These are phyloP conservation scores for Tragulus kanchil DNA, from an alignment of 2,113 vertebrate genomes.

Conservation along the genomic window DNA sequence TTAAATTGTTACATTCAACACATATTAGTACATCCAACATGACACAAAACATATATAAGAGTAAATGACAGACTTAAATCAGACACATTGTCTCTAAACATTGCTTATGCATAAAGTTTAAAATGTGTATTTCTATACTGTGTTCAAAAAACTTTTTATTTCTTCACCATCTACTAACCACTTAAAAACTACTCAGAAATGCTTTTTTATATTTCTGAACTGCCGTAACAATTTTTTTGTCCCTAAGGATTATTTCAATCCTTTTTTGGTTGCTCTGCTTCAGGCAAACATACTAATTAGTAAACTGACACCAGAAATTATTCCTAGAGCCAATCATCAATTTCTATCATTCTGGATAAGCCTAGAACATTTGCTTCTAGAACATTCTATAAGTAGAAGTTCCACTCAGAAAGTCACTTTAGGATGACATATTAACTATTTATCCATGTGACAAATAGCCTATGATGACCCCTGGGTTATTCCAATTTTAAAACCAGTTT, in stretches of 20 bases:
- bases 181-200: background rate
- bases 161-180: background rate
- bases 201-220: background rate
- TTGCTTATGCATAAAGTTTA: constrained; percentile 29
- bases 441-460: background rate
- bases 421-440: background rate
- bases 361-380: background rate
- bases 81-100: background rate
- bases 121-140: constrained; percentile 20
- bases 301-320: background rate
- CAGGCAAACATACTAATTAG: background rate
- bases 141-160: background rate
- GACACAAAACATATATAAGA: constrained; percentile 58
- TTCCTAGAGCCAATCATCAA: background rate
- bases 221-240: background rate
- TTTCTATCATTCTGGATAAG: background rate
- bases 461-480: background rate
- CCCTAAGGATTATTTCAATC: background rate
- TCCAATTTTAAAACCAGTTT: constrained; percentile 18
- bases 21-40: constrained; percentile 70
- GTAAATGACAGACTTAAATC: constrained; percentile 51
- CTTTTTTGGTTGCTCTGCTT: background rate
- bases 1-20: constrained; percentile 64
- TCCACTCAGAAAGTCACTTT: constrained; percentile 1
- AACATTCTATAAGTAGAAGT: background rate